Conservation (phyloP, 2,888 invertebrate genomes). For the Cephus rjabovi region DNA sequence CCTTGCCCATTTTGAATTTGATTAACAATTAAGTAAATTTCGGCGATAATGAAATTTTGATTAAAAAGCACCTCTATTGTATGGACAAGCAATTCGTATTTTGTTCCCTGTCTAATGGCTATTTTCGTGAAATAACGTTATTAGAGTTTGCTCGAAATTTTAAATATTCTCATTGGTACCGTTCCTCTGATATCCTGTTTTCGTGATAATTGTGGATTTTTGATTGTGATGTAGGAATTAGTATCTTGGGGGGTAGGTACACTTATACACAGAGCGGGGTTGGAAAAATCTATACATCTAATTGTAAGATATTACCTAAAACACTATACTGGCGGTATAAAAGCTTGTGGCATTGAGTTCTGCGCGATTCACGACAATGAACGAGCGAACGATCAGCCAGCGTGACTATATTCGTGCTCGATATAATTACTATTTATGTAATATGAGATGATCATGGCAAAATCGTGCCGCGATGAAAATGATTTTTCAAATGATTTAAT, state of each 20-base stretch:
- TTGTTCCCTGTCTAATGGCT: neutral
- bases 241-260: neutral
- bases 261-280: constrained; percentile 1
- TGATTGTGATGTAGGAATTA: neutral
- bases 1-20: neutral
- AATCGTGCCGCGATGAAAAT: neutral
- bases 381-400: neutral
- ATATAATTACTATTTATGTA: neutral
- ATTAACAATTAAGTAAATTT: neutral
- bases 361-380: neutral
- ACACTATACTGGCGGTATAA: neutral
- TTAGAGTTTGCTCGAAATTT: neutral
- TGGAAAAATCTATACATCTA: neutral
- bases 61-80: neutral
- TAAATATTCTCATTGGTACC: neutral
- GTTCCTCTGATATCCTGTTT: neutral
- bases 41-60: neutral
- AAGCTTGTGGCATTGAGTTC: neutral
- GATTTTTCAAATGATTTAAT: neutral
- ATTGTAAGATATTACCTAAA: neutral
- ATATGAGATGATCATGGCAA: neutral
- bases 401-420: neutral
- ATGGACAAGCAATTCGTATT: neutral
- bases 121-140: neutral
- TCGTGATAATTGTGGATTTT: neutral